Conservation (phyloP, 2,888 invertebrate species). For the Erebia aethiops region DNA sequence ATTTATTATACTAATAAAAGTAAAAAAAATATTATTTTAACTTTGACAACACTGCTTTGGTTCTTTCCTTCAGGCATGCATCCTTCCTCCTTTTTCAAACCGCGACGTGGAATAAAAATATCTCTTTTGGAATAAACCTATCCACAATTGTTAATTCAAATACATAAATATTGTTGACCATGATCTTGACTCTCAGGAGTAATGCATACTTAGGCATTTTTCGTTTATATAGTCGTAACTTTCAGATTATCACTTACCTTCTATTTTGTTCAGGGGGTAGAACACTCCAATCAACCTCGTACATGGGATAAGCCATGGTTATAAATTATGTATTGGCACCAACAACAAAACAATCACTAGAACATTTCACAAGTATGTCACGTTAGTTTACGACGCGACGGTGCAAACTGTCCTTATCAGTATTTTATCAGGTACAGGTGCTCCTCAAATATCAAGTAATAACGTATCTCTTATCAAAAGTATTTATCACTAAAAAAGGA, state of each 20-base stretch:
- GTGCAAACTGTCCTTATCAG: conserved; percentile 78
- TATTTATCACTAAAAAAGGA: conserved; percentile 81
- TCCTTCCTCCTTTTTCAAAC: no score
- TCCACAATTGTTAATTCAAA: background rate
- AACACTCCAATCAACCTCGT: conserved; percentile 93
- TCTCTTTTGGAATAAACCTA: no score
- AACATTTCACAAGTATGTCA: conserved; percentile 71
- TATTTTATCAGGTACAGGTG: conserved; percentile 77
- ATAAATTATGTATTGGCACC: conserved; percentile 47
- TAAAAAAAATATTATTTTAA: no score
- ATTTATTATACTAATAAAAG: no score
- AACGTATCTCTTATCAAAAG: conserved; percentile 81
- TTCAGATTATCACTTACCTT: conserved; percentile 82
- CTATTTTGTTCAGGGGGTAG: conserved; percentile 92
- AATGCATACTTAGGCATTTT: conserved; percentile 9
- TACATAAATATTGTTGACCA: background rate
- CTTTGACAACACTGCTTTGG: no score
- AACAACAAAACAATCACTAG: conserved; percentile 58
- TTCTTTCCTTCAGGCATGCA: no score
- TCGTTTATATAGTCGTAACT: conserved; percentile 14
- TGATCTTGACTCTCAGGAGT: background rate
- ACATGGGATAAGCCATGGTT: conserved; percentile 82
- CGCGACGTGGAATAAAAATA: no score
- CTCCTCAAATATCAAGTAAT: conserved; percentile 77
- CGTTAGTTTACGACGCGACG: conserved; percentile 69